Evolutionary conservation across 2,888 invertebrate species (phyloP).

Genomic region (Melinaea menophilus): DNA sequence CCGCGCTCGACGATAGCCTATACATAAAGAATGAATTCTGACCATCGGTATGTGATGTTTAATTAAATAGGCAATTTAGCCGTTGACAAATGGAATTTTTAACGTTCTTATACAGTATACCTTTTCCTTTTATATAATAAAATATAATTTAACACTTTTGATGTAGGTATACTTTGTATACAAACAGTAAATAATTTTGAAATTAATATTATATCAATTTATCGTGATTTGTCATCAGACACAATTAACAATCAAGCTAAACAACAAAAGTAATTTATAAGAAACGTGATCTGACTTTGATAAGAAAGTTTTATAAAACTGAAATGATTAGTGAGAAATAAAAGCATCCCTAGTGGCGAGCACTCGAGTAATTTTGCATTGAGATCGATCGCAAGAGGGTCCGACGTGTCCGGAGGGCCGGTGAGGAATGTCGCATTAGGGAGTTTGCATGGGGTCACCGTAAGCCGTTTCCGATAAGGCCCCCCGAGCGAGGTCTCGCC

Average conservation of each 20-base stretch:
- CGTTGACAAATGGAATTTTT: slow-evolving; percentile 9
- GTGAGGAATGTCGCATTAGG: slow-evolving; percentile 72
- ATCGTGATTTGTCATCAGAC: too few species aligned
- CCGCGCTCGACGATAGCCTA: slow-evolving; percentile 37
- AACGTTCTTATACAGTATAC: neutral
- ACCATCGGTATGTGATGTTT: slow-evolving; percentile 34
- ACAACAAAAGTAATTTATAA: too few species aligned
- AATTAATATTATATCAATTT: too few species aligned
- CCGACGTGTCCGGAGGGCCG: slow-evolving; percentile 38
- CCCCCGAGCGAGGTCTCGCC: slow-evolving; percentile 56
- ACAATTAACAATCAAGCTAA: too few species aligned
- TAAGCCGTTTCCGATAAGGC: slow-evolving; percentile 79
- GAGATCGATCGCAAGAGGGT: slow-evolving; percentile 69
- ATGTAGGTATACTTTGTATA: too few species aligned
- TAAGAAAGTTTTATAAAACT: slow-evolving; percentile 39
- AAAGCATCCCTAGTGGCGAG: slow-evolving; percentile 56
- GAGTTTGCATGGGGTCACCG: slow-evolving; percentile 74
- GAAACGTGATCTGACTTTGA: too few species aligned
- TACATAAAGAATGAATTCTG: slow-evolving; percentile 42
- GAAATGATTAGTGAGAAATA: slow-evolving; percentile 61
- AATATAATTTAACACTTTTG: neutral
- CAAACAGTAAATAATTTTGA: too few species aligned
- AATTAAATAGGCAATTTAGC: slow-evolving; percentile 21
- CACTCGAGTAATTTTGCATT: slow-evolving; percentile 64
- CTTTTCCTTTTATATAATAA: neutral